Conservation (phyloP, 2,888 invertebrate species). For the Clepsis dumicolana region DNA sequence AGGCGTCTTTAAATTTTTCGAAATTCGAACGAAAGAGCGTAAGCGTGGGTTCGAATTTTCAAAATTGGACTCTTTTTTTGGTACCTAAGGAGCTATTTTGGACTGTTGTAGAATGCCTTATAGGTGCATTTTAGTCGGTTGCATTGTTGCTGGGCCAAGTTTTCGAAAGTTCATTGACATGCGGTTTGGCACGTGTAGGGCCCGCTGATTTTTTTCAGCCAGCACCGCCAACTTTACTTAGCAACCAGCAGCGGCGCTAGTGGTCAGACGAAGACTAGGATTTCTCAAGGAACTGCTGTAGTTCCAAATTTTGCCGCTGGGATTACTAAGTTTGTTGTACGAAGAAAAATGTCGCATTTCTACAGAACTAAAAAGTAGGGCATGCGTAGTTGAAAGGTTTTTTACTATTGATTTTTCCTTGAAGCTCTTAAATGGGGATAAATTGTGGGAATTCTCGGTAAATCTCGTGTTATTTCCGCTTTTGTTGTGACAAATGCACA, state of each 20-base stretch:
- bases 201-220: conserved; percentile 76
- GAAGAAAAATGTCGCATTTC: conserved; percentile 74
- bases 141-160: conserved; percentile 60
- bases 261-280: neutral
- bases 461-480: conserved; percentile 42
- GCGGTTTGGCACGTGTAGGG: conserved; percentile 77
- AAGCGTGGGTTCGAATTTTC: conserved; percentile 66
- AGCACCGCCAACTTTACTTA: conserved; percentile 15
- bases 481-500: conserved; percentile 62
- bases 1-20: conserved; percentile 75
- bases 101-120: conserved; percentile 51
- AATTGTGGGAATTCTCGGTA: conserved; percentile 49
- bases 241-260: conserved; percentile 12
- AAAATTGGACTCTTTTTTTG: conserved; percentile 67
- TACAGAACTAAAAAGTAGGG: conserved; percentile 74
- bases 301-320: conserved; percentile 28
- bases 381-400: conserved; percentile 64
- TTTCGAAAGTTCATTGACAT: conserved; percentile 82
- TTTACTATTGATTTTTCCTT: conserved; percentile 70
- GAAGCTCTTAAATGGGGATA: conserved; percentile 58
- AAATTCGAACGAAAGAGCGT: conserved; percentile 73
- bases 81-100: conserved; percentile 59
- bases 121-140: conserved; percentile 60
- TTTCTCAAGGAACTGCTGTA: conserved; percentile 4
- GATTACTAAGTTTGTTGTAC: conserved; percentile 23